phyloP scores from a whole-genome alignment of 92 coral and sea anemone genomes.

The Palythoa heliodiscus region DNA sequence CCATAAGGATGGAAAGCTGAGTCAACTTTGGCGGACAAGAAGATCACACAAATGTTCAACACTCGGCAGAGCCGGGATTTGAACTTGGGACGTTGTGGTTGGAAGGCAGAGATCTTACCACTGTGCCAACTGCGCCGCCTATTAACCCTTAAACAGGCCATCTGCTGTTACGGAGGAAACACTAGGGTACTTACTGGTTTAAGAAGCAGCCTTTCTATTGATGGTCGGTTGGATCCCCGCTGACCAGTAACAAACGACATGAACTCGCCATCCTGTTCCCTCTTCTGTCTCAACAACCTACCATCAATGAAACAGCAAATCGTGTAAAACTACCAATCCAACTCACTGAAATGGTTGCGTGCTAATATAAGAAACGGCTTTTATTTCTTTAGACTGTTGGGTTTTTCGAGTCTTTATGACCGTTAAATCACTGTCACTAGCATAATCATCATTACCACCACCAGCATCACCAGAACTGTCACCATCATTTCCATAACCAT shows the following conservation, averaged over 20 bases:
- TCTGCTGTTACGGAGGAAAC: background rate
- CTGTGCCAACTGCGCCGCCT: no score
- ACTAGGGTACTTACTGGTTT: constrained; percentile 78
- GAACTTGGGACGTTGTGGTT: no score
- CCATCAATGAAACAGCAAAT: background rate
- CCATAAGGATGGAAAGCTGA: no score
- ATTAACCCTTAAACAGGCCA: background rate
- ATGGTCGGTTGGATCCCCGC: constrained; percentile 77
- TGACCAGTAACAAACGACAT: constrained; percentile 85
- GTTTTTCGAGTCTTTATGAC: background rate
- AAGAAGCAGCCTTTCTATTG: constrained; percentile 77
- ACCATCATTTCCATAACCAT: background rate
- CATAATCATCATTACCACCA: background rate
- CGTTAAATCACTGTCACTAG: background rate
- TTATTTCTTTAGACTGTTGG: no score
- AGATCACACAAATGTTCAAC: no score
- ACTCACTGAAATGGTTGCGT: background rate
- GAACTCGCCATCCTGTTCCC: constrained; percentile 92
- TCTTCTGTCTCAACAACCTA: constrained; percentile 87
- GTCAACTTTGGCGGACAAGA: no score
- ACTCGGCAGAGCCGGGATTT: no score
- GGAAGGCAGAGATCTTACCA: no score
- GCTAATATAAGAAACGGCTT: background rate
- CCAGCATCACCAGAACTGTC: background rate
- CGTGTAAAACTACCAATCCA: background rate